Evolutionary conservation across 2,888 invertebrate genomes (phyloP).

Genomic region (Epirrita christyi): DNA sequence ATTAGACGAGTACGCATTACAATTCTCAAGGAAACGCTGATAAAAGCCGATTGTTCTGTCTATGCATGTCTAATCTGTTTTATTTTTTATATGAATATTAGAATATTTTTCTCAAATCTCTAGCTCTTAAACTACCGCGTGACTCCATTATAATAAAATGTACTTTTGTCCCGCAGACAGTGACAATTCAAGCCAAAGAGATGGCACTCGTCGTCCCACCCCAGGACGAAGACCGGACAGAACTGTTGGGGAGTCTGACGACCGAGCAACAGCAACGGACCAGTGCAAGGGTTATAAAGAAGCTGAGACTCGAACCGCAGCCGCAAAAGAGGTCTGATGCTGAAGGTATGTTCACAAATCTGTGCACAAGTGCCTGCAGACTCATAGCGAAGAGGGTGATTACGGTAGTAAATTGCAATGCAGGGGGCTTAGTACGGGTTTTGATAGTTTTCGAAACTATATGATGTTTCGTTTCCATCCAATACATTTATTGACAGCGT

Average conservation of each 20-base stretch:
- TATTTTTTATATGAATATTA: no score
- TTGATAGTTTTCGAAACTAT: no score
- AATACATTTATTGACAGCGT: no score
- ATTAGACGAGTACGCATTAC: not conserved
- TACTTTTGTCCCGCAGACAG: constrained; percentile 26
- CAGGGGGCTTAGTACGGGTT: no score
- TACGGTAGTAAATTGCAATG: no score
- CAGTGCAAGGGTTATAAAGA: constrained; percentile 92
- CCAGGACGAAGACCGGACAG: constrained; percentile 64
- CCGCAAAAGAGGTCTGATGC: constrained; percentile 51
- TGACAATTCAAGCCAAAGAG: constrained; percentile 47
- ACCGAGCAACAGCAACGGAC: constrained; percentile 86
- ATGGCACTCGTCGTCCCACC: constrained; percentile 52
- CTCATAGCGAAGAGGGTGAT: no score
- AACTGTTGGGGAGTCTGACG: constrained; percentile 89
- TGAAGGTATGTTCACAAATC: constrained; percentile 45
- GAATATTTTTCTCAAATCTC: no score
- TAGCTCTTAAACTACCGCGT: no score
- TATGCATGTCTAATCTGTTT: constrained; percentile 1
- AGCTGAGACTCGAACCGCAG: constrained; percentile 87
- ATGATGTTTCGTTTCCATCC: no score
- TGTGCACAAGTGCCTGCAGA: no score
- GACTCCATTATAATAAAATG: not conserved
- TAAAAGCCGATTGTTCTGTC: constrained; percentile 1
- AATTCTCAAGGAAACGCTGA: not conserved